Base-by-base conservation (phyloP, 2,888 invertebrate species). In the Stenotaenia linearis region DNA sequence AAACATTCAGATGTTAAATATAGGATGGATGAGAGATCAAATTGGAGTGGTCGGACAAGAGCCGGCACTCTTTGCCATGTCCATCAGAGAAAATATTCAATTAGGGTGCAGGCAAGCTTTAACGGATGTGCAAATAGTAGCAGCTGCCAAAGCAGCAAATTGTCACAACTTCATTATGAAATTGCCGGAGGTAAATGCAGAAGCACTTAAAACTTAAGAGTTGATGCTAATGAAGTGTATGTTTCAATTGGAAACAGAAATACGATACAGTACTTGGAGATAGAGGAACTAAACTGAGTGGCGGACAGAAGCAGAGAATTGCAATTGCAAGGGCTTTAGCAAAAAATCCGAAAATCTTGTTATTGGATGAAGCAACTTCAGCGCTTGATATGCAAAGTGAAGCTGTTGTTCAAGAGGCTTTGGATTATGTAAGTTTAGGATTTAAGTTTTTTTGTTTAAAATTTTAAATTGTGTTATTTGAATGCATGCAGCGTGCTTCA, bases 231-330 rank as follows among this genome's bases (percentile, higher is more conserved):
- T 12, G 5, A 32, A 40, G 7, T 40, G 15, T 9, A 40, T 40
- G 40, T 15, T 77, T 77, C 2, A 32, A n/a, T 76, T 76, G 5
- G 75, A 78, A 82, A 18, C 80, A 87, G 86, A 84, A 91, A n/a
- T 94, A 94, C 84, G 90, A 92, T 79, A 94, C 94, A 3, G 86
- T 91, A 85, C 92, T 94, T 32, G 93, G 94, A 0, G 93, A 93
- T 83, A 88, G 92, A 80, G 94, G 94, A 0, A 91, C 92, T 0
- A 93, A 93, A 83, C 86, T 94, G 78, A 96, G 96, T 75, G 94
- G 94, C 0, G 94, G 94, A 0, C 94, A 94, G 85, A 93, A 93
- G 83, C 94, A 94, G 84, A 89, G 94, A 75, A 92, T 94, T 80
- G 94, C 88, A 18, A 87, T 88, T 79, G 88, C 88, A 0, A 82